These are phyloP conservation scores for Heteronetta atricapilla DNA, from an alignment of 2,113 vertebrate species.

Conservation along the genomic window DNA sequence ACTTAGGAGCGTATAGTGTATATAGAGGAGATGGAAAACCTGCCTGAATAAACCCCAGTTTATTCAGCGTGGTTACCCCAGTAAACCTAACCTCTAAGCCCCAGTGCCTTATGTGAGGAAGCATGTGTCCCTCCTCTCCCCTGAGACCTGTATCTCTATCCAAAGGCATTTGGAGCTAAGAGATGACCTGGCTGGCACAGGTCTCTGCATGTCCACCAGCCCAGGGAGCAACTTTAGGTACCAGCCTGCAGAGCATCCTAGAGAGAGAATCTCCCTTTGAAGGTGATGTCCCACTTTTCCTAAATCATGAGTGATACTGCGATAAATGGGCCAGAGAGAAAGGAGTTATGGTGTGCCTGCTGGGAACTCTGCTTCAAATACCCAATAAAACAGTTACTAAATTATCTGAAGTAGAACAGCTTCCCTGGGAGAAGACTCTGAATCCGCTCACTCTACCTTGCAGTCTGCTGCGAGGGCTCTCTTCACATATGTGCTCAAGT, in stretches of 20 bases:
- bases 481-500: background rate
- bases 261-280: background rate
- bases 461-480: background rate
- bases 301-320: background rate
- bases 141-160: background rate
- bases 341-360: background rate
- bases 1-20: background rate
- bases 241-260: accelerated
- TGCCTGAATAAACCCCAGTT: background rate
- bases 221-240: accelerated
- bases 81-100: background rate
- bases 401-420: background rate
- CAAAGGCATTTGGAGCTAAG: background rate
- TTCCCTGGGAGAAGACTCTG: background rate
- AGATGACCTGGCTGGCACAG: background rate
- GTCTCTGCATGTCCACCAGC: background rate
- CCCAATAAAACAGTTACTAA: background rate
- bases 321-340: background rate
- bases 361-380: background rate
- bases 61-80: no score
- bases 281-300: background rate
- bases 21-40: background rate
- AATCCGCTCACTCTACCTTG: background rate
- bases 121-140: background rate
- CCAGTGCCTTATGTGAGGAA: background rate